phyloP scores from a whole-genome alignment of 2,888 invertebrate species.

The Junonia oenone region DNA sequence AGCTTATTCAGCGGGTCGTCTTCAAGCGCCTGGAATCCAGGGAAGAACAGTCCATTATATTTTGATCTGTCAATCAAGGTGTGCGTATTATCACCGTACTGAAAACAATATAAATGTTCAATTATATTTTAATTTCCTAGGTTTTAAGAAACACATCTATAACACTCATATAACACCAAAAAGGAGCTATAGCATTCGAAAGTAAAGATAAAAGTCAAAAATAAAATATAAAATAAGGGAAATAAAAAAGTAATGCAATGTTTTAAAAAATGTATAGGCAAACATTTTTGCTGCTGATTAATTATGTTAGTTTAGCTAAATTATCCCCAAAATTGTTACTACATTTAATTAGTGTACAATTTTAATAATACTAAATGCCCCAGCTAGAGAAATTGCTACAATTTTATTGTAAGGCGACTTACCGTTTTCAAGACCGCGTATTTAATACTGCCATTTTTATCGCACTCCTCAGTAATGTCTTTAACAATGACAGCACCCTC shows the following conservation, averaged over 20 bases:
- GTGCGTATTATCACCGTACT: conserved; percentile 98
- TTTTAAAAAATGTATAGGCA: too few species aligned
- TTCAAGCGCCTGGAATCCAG: conserved; percentile 83
- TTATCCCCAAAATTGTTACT: too few species aligned
- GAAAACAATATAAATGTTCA: conserved; percentile 22
- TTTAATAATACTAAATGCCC: too few species aligned
- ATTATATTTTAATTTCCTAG: neutral
- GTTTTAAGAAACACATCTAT: too few species aligned
- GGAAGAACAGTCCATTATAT: conserved; percentile 92
- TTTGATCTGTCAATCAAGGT: conserved; percentile 93
- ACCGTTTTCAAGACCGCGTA: conserved; percentile 95
- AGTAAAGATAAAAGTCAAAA: too few species aligned
- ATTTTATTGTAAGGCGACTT: conserved; percentile 33
- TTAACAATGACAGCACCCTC: conserved; percentile 90
- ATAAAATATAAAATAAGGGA: too few species aligned
- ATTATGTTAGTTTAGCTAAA: too few species aligned
- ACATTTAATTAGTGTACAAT: too few species aligned
- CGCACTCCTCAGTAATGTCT: conserved; percentile 92
- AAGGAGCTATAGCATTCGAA: too few species aligned
- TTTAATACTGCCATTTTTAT: conserved; percentile 88
- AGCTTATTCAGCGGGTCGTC: conserved; percentile 80
- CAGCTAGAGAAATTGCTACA: neutral
- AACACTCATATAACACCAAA: too few species aligned
- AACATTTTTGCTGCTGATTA: too few species aligned
- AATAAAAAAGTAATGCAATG: too few species aligned